These are phyloP conservation scores for Dipodomys merriami DNA, from an alignment of 2,113 vertebrate species.

Conservation along the genomic window DNA sequence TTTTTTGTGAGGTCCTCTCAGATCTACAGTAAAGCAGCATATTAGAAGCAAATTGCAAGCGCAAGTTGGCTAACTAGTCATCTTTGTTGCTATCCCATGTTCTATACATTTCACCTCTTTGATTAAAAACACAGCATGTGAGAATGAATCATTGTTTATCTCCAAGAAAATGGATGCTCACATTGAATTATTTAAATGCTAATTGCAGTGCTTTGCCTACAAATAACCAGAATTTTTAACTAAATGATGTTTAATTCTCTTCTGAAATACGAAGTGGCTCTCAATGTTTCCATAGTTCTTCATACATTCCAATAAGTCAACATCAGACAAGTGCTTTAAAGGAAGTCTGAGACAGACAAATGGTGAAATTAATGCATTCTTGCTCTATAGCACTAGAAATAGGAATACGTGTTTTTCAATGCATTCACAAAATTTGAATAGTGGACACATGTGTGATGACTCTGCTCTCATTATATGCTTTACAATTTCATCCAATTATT, in stretches of 20 bases:
- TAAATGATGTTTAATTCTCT: conserved; percentile 68
- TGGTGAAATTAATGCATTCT: conserved; percentile 60
- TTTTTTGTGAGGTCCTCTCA: conserved; percentile 29
- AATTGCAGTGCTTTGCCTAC: conserved; percentile 63
- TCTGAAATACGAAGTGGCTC: conserved; percentile 69
- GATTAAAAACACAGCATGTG: conserved; percentile 64
- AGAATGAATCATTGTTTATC: conserved; percentile 75
- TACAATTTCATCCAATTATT: conserved; percentile 63
- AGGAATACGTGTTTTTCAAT: conserved; percentile 16
- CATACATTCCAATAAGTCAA: conserved; percentile 69
- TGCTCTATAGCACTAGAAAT: conserved; percentile 13
- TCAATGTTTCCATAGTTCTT: conserved; percentile 41
- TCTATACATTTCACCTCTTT: conserved; percentile 64
- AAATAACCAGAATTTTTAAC: conserved; percentile 73
- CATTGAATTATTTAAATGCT: conserved; percentile 67
- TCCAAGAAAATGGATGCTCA: conserved; percentile 69
- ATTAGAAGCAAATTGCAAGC: conserved; percentile 49
- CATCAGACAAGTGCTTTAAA: conserved; percentile 35
- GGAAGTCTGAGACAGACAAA: conserved; percentile 39
- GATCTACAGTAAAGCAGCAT: conserved; percentile 34
- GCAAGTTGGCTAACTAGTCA: conserved; percentile 53
- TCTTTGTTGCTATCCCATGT: conserved; percentile 55
- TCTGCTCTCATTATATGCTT: conserved; percentile 42
- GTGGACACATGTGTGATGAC: neutral
- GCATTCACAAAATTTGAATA: conserved; percentile 60